A percentile compares a stretch with the other conserved stretches of the same genome.
Conservation (phyloP, 1,140 invertebrate species). For the Manduca sexta region DNA sequence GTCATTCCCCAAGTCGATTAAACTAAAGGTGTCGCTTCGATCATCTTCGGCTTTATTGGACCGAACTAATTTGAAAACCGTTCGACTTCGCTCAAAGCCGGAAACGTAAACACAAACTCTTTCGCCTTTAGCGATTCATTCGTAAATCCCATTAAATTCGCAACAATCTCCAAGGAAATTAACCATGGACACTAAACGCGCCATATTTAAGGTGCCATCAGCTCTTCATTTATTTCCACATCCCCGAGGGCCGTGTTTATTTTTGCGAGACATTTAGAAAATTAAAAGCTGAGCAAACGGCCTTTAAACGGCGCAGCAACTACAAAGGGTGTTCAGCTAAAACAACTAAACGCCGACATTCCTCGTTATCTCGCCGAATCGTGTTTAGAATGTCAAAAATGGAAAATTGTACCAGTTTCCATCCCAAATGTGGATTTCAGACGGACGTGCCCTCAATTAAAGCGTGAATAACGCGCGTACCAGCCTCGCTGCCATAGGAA, state of each 20-base stretch:
- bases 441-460: conserved; percentile 6
- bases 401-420: conserved; percentile 4
- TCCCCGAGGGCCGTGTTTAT: conserved; percentile 17
- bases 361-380: conserved; percentile 23
- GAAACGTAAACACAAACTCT: neutral
- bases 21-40: conserved; percentile 9
- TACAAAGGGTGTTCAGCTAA: conserved; percentile 12
- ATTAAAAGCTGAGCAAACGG: conserved; percentile 23
- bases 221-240: conserved; percentile 18
- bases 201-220: conserved; percentile 22
- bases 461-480: conserved; percentile 2
- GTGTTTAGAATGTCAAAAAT: conserved; percentile 23
- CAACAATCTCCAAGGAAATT: conserved; percentile 25
- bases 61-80: too few species aligned
- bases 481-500: neutral
- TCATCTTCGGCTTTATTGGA: neutral
- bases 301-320: conserved; percentile 5
- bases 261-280: conserved; percentile 24
- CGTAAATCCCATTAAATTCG: conserved; percentile 8
- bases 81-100: neutral
- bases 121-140: conserved; percentile 1
- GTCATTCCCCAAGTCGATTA: conserved; percentile 12
- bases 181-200: conserved; percentile 21
- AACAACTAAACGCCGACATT: conserved; percentile 22
- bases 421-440: conserved; percentile 1